Conservation (phyloP, 2,113 vertebrate genomes). For the Barnardius zonarius region DNA sequence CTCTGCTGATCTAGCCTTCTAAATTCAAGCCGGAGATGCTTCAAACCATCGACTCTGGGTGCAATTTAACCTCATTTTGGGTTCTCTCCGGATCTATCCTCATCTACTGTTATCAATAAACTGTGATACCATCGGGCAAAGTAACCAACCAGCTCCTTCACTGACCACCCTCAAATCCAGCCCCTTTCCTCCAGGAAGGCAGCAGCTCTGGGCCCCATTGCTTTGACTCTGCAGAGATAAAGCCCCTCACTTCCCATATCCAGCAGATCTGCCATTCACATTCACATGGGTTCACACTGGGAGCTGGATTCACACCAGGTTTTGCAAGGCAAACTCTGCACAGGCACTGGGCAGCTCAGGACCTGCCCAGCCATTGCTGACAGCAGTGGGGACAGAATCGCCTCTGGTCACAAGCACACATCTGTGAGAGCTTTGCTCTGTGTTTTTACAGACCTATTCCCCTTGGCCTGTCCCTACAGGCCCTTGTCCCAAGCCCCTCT, state of each 20-base stretch:
- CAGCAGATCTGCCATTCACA: background rate
- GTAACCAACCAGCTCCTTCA: background rate
- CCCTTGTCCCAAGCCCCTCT: background rate
- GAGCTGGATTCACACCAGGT: background rate
- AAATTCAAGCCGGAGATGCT: background rate
- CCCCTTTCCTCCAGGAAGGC: background rate
- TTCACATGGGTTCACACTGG: background rate
- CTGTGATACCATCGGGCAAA: background rate
- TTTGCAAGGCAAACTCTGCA: background rate
- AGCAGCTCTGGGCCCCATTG: background rate
- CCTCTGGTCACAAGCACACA: fast-evolving
- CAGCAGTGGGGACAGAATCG: background rate
- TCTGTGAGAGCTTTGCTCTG: background rate
- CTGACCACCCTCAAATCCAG: background rate
- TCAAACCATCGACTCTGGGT: background rate
- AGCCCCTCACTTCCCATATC: background rate
- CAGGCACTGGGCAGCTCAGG: background rate
- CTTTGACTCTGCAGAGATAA: background rate
- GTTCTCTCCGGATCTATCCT: background rate
- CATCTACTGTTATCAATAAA: background rate
- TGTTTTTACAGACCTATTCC: background rate
- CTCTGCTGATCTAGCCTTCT: background rate
- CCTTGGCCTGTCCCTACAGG: background rate
- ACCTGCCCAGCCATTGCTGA: background rate
- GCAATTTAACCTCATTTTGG: background rate